phyloP scores from a whole-genome alignment of 2,797 vertebrate genomes.

The Neopelma chrysocephalum region DNA sequence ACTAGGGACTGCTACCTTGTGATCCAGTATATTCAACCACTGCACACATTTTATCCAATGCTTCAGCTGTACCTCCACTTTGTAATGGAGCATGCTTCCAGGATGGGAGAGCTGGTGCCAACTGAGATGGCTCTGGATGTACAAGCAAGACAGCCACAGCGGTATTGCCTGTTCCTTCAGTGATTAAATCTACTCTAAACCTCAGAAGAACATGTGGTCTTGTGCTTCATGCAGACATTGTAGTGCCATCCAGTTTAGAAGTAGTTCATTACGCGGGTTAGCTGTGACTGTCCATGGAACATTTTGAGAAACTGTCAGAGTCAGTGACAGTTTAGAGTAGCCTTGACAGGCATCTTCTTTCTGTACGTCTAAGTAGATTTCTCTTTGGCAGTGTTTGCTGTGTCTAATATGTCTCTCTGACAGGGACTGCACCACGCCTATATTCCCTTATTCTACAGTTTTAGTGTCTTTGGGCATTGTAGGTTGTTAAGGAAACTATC shows the following conservation, averaged over 20 bases:
- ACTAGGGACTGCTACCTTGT: not conserved
- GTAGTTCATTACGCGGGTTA: not conserved
- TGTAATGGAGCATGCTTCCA: not conserved
- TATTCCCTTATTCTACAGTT: not conserved
- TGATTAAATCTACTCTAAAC: not conserved
- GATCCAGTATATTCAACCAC: not conserved
- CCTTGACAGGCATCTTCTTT: not conserved
- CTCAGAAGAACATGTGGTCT: not conserved
- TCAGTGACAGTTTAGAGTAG: not conserved
- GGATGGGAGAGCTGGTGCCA: not conserved
- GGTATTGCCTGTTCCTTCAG: not conserved
- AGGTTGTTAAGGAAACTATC: not conserved
- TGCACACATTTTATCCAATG: not conserved
- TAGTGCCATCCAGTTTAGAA: not conserved
- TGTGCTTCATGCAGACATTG: not conserved
- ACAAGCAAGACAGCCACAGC: not conserved
- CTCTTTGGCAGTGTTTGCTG: not conserved
- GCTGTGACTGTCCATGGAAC: not conserved
- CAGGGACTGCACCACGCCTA: not conserved
- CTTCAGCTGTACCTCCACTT: not conserved
- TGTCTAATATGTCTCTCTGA: not conserved
- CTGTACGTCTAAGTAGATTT: not conserved
- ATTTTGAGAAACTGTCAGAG: not conserved
- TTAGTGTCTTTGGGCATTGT: not conserved
- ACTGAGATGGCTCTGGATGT: not conserved